Evolutionary conservation across 1,140 invertebrate genomes (phyloP).

Genomic region (Drosophila pectinifera): DNA sequence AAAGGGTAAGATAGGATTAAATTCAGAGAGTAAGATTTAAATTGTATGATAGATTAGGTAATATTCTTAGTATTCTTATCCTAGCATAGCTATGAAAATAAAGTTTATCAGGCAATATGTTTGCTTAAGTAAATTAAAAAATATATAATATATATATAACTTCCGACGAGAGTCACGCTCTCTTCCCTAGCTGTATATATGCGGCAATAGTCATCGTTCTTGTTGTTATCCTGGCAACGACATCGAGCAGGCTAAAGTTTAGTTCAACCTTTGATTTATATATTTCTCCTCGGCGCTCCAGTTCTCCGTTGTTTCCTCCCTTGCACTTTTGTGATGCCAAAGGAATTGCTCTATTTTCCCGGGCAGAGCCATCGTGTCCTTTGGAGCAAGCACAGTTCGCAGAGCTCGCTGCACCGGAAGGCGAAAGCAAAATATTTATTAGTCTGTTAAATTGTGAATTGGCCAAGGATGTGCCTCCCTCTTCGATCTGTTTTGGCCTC

Average conservation of each 20-base stretch:
- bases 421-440: constrained; percentile 82
- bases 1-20: too few species aligned
- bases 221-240: constrained; percentile 81
- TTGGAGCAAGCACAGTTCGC: constrained; percentile 31
- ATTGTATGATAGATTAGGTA: too few species aligned
- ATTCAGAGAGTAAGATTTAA: too few species aligned
- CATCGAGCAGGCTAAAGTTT: constrained; percentile 83
- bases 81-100: too few species aligned
- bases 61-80: too few species aligned
- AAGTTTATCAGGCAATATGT: too few species aligned
- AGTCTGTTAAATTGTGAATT: constrained; percentile 85
- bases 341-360: constrained; percentile 77
- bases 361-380: constrained; percentile 41
- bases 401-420: constrained; percentile 67
- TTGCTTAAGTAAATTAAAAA: too few species aligned
- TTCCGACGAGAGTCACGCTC: background rate
- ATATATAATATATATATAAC: too few species aligned
- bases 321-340: constrained; percentile 40
- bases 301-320: background rate
- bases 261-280: constrained; percentile 84
- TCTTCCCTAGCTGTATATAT: constrained; percentile 20
- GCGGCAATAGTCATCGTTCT: constrained; percentile 62
- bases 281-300: constrained; percentile 43
- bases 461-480: constrained; percentile 49
- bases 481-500: constrained; percentile 46